Percentiles rank a stretch among this genome's conserved stretches.
phyloP scores from a whole-genome alignment of 2,888 invertebrate genomes.

The Camponotus fellah region DNA sequence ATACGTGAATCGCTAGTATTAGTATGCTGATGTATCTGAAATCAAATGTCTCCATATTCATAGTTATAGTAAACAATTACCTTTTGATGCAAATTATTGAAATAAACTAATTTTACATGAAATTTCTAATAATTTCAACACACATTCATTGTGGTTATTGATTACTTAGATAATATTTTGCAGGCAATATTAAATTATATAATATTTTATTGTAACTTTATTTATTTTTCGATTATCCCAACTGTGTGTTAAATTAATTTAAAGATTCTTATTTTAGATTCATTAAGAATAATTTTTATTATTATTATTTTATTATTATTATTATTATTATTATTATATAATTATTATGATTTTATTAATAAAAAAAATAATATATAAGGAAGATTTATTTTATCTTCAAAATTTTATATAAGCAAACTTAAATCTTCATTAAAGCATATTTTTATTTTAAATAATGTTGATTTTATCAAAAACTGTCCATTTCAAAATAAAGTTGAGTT shows the following conservation, averaged over 20 bases:
- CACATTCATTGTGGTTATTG: not conserved
- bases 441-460: not conserved
- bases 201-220: not conserved
- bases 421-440: not conserved
- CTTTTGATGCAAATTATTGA: not conserved
- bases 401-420: not conserved
- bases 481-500: conserved; percentile 13
- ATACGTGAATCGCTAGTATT: not conserved
- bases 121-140: not conserved
- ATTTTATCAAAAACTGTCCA: not conserved
- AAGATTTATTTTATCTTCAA: not conserved
- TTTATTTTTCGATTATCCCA: not conserved
- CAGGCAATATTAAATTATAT: not conserved
- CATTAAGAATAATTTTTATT: not conserved
- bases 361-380: not conserved
- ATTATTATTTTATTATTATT: too few species aligned
- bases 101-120: not conserved
- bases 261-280: not conserved
- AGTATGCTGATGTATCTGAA: not conserved
- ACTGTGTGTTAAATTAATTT: not conserved
- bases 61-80: not conserved
- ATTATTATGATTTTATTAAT: not conserved
- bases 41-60: not conserved
- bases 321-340: too few species aligned
- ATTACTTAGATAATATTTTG: not conserved